phyloP scores from a whole-genome alignment of 2,113 vertebrate species.

The Boleophthalmus pectinirostris region DNA sequence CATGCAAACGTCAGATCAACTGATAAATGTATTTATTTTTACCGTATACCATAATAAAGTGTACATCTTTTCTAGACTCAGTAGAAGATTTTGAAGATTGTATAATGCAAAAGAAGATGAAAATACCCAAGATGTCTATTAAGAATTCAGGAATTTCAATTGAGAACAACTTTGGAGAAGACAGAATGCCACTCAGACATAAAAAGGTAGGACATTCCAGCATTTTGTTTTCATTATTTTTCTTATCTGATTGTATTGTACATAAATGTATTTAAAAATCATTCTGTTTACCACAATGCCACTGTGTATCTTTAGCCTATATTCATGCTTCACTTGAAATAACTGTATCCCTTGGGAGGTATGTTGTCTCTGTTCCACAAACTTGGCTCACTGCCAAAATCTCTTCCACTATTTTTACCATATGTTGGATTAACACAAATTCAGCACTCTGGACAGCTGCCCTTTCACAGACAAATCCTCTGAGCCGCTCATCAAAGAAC shows the following conservation, averaged over 20 bases:
- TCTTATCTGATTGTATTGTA: neutral
- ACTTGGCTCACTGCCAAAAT: slow-evolving; percentile 62
- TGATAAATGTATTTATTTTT: neutral
- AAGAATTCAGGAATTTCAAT: slow-evolving; percentile 89
- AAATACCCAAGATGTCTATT: slow-evolving; percentile 97
- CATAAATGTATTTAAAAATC: neutral
- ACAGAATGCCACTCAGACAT: slow-evolving; percentile 93
- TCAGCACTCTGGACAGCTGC: slow-evolving; percentile 79
- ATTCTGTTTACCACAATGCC: neutral
- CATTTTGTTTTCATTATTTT: neutral
- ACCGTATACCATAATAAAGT: slow-evolving; percentile 24
- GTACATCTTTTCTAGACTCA: slow-evolving; percentile 67
- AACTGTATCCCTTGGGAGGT: slow-evolving; percentile 15
- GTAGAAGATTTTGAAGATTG: slow-evolving; percentile 93
- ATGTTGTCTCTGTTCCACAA: slow-evolving; percentile 47
- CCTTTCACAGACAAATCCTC: slow-evolving; percentile 75
- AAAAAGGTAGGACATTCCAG: slow-evolving; percentile 86
- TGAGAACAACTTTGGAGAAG: slow-evolving; percentile 93
- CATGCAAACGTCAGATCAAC: neutral
- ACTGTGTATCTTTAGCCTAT: neutral
- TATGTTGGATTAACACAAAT: slow-evolving; percentile 77
- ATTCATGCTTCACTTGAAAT: neutral
- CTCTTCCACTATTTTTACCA: slow-evolving; percentile 70
- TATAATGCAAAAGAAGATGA: slow-evolving; percentile 99
- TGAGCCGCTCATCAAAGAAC: slow-evolving; percentile 72